Percentiles rank a stretch among this genome's conserved stretches.
phyloP scores from a whole-genome alignment of 2,113 vertebrate species.

The Apodemus sylvaticus region DNA sequence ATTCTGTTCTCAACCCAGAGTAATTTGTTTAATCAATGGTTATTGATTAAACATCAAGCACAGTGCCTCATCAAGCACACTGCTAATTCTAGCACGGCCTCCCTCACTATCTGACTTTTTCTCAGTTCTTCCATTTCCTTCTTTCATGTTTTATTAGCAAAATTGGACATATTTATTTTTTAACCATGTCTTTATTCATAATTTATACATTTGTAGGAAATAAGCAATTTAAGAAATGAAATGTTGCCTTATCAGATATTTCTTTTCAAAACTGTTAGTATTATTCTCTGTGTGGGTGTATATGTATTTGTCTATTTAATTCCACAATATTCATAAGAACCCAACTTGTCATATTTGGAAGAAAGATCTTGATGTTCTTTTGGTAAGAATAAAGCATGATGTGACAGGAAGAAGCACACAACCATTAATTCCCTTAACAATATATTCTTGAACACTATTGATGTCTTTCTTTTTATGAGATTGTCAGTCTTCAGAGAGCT shows the following conservation, averaged over 20 bases:
- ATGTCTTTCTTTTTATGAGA: background rate
- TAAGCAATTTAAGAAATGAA: background rate
- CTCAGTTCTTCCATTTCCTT: background rate
- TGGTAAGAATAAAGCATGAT: background rate
- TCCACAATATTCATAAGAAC: background rate
- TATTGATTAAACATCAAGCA: background rate
- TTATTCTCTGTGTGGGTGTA: background rate
- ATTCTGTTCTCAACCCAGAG: background rate
- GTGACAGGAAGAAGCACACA: background rate
- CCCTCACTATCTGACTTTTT: background rate
- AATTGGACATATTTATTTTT: background rate
- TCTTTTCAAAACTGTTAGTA: background rate
- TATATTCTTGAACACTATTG: constrained; percentile 6
- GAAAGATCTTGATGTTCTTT: background rate
- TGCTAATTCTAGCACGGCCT: background rate
- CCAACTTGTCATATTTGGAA: background rate
- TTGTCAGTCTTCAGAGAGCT: background rate
- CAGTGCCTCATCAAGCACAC: background rate
- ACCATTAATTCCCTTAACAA: background rate
- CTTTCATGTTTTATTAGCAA: background rate
- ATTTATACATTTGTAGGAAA: background rate
- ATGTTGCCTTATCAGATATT: background rate
- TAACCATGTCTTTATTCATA: background rate
- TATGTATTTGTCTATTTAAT: background rate
- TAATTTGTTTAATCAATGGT: constrained; percentile 14